Base-by-base conservation (phyloP, 2,888 invertebrate species). In the Phymatocera aterrima region DNA sequence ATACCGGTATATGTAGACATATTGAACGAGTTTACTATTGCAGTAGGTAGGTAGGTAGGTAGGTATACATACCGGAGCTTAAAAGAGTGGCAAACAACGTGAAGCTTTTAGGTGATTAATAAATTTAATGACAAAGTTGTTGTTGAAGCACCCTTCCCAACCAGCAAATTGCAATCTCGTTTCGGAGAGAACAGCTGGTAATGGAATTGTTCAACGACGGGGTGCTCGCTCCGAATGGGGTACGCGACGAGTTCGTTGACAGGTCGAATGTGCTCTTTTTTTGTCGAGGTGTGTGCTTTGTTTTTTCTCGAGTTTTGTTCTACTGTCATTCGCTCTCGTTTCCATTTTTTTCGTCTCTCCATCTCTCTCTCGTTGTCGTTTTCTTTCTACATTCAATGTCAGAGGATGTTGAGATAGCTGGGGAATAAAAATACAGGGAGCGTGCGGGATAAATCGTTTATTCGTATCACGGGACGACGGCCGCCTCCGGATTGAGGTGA, bases 131-230 rank as follows among this genome's bases (percentile, higher is more conserved):
- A 15, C 3, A 5, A 57, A 28, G 15, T 57, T 10, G 15, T 57
- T 10, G 57, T 57, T 28, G 57, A 28, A 28, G 57, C 12, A 57
- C 57, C 57, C 28, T n/a, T n/a, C n/a, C n/a, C n/a, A n/a, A n/a
- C n/a, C n/a, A n/a, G n/a, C 28, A 64, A 64, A 64, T 64, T 37
- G 64, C 18, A 12, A 37, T 21, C 18, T 34, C 37, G 18, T 37
- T 8, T 37, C 18, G 28, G 5, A 2, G 18, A 21, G 68, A 68
- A 68, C 68, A 43, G 15, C 43, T 46, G 28, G 61, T 64, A 64
- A 64, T 64, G 37, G 37, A 64, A 64, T 64, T 37, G 64, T 64
- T 40, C 6, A 64, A 40, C 64, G 64, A 10, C n/a, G n/a, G n/a
- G n/a, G n/a, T n/a, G n/a, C n/a, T n/a, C 54, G 18, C 18, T 8